Conservation (phyloP, 2,888 invertebrate species). For the Heliconius ethilla region DNA sequence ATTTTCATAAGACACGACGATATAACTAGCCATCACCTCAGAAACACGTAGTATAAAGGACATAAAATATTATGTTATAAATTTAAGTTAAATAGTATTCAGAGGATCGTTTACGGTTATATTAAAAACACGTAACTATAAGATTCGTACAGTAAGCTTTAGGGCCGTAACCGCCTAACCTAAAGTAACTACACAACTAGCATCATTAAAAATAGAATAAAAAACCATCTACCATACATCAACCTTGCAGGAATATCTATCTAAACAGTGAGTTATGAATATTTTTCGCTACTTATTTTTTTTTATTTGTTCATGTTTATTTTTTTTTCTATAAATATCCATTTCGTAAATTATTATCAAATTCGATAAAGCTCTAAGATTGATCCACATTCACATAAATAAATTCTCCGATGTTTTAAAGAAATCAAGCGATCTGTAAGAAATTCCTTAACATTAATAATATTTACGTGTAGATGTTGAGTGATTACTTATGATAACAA, state of each 20-base stretch:
- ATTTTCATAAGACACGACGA: conserved; percentile 54
- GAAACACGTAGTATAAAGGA: conserved; percentile 50
- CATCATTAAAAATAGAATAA: conserved; percentile 76
- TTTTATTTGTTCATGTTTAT: conserved; percentile 49
- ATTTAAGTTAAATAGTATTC: conserved; percentile 58
- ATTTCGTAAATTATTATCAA: conserved; percentile 80
- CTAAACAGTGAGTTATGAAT: conserved; percentile 70
- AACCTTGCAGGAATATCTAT: conserved; percentile 69
- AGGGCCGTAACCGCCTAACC: conserved; percentile 65
- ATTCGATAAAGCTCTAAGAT: conserved; percentile 82
- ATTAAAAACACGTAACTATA: conserved; percentile 66
- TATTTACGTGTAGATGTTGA: conserved; percentile 29
- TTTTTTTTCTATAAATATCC: conserved; percentile 70
- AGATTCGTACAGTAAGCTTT: conserved; percentile 74
- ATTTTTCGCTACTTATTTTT: conserved; percentile 55
- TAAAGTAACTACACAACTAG: conserved; percentile 67
- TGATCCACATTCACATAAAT: conserved; percentile 79
- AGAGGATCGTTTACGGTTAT: conserved; percentile 66
- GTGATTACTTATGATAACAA: conserved; percentile 19
- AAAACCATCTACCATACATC: conserved; percentile 67
- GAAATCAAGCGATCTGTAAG: conserved; percentile 53
- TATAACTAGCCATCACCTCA: conserved; percentile 52
- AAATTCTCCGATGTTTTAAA: conserved; percentile 55
- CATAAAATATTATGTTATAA: conserved; percentile 58
- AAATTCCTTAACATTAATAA: conserved; percentile 47